phyloP scores from a whole-genome alignment of 2,113 vertebrate species.

The Boleophthalmus pectinirostris region DNA sequence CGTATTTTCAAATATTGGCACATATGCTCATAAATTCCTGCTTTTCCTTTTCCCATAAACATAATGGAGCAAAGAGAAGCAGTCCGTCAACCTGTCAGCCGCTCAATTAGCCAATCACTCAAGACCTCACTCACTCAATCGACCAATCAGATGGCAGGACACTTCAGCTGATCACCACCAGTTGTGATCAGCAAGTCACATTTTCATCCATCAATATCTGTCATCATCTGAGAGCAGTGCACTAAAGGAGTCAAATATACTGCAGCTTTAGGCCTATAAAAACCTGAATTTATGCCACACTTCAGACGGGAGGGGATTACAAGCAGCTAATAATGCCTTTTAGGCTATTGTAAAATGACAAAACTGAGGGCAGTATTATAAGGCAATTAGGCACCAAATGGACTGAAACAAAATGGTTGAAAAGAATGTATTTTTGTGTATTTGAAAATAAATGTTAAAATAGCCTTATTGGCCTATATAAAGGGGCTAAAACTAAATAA shows the following conservation, averaged over 20 bases:
- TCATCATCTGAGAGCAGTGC: not conserved
- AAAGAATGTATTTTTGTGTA: too few relatives aligned
- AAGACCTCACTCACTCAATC: conserved; percentile 11
- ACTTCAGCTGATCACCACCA: not conserved
- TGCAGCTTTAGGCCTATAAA: not conserved
- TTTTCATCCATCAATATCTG: conserved; percentile 1
- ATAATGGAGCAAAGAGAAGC: conserved; percentile 1
- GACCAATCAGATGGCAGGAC: conserved; percentile 4
- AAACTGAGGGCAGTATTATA: too few relatives aligned
- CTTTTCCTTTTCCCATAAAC: conserved; percentile 4
- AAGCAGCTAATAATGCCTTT: not conserved
- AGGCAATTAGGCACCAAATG: too few relatives aligned
- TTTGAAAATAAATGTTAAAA: too few relatives aligned
- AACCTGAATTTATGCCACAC: not conserved
- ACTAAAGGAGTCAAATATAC: not conserved
- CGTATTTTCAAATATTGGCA: not conserved
- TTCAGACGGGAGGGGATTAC: not conserved
- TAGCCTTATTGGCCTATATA: too few relatives aligned
- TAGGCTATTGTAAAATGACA: too few relatives aligned
- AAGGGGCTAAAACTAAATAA: too few relatives aligned
- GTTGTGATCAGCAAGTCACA: conserved; percentile 8
- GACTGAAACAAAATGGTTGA: too few relatives aligned
- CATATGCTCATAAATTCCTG: too few relatives aligned
- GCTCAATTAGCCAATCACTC: conserved; percentile 12
- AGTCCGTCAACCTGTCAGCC: not conserved